Percentiles rank a stretch among this genome's conserved stretches.
Evolutionary conservation across 2,888 invertebrate species (phyloP).

Genomic region (Celastrina argiolus): DNA sequence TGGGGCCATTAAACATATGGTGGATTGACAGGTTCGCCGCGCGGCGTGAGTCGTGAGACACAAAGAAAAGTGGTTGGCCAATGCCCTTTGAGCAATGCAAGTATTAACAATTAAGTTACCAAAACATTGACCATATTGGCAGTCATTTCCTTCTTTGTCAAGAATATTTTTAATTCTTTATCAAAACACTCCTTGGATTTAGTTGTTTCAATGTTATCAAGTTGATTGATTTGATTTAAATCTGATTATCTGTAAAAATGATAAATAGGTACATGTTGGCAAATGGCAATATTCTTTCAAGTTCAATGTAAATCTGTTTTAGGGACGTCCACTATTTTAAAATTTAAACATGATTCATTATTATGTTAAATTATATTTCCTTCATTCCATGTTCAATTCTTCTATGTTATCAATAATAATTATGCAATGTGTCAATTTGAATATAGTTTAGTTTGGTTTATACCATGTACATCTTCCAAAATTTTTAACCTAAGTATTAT

Average conservation of each 20-base stretch:
- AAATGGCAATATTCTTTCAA: background rate
- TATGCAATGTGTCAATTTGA: too few relatives aligned
- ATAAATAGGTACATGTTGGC: background rate
- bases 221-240: slow-evolving; percentile 27
- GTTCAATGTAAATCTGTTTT: slow-evolving; percentile 6
- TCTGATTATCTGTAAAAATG: background rate
- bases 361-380: too few relatives aligned
- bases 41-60: background rate
- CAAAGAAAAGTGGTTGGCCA: background rate
- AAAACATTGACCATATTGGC: background rate
- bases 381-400: too few relatives aligned
- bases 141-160: background rate
- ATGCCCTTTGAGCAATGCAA: background rate
- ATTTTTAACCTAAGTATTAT: too few relatives aligned
- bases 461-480: too few relatives aligned
- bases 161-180: background rate
- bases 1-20: background rate
- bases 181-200: background rate
- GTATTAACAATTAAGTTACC: background rate
- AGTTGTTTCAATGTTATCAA: slow-evolving; percentile 25
- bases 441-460: too few relatives aligned
- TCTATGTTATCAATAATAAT: too few relatives aligned
- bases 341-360: too few relatives aligned
- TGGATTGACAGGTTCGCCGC: background rate
- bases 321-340: too few relatives aligned